Evolutionary conservation across 2,888 invertebrate species (phyloP), one percentile per base, ranked within the genome.

Genomic region (Scrobipalpa costella): DNA sequence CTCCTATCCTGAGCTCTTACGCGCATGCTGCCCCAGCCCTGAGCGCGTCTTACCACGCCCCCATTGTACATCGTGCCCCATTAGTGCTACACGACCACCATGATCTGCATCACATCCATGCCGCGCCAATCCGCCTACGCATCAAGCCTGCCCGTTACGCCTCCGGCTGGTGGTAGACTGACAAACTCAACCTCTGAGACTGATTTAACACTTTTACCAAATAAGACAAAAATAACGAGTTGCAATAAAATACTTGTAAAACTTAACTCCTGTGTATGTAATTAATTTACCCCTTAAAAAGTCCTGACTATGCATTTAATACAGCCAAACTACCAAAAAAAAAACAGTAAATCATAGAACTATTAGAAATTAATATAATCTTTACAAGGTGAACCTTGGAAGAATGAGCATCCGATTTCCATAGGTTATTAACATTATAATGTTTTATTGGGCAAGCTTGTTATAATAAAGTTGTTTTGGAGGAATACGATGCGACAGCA

Each of bases 151-250:
- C 67, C 11, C 68, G 73, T 27, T 74, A 74, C 64, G 73, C 72
- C 58, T 65, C 73, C 1, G 73, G 73, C 33, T 74, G 73, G 71
- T 73, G 64, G 67, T 69, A 64, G 60, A 64, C 34, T 36, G 44
- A 55, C 2, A 38, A 44, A 15, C 3, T n/a, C 9, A 5, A 49
- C 15, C 36, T 52, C 7, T 21, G 38, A 58, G 58, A 58, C 58
- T 58, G 58, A 58, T 38, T 27, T 21, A 34, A 8, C 8, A 33
- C n/a, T n/a, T 33, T 15, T 7, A 62, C 62, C 62, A 62, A 62
- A 57, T 62, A 13, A 47, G n/a, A 38, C 5, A 19, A 57, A 15
- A 17, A n/a, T 6, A n/a, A 55, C 34, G 7, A 34, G 2, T 34
- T 1, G 3, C 27, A 34, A 55, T 55, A 55, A 52, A 52, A 6